phyloP scores from a whole-genome alignment of 2,888 invertebrate genomes.

The Callimorpha dominula region DNA sequence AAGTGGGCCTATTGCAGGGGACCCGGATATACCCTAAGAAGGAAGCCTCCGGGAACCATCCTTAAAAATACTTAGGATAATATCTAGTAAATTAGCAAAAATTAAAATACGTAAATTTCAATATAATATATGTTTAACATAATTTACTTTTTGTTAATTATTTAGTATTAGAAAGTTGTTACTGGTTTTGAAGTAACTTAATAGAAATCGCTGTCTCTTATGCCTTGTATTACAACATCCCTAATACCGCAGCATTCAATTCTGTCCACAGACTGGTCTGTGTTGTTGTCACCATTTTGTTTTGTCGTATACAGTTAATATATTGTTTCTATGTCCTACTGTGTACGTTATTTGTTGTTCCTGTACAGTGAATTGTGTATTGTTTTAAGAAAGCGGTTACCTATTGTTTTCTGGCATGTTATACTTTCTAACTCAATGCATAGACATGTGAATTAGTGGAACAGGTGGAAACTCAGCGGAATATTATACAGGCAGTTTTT shows the following conservation, averaged over 20 bases:
- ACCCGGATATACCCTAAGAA: too few species aligned
- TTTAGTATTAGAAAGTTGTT: too few species aligned
- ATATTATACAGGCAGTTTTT: too few species aligned
- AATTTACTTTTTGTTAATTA: too few species aligned
- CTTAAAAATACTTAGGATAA: too few species aligned
- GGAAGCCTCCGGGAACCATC: too few species aligned
- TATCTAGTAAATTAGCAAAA: too few species aligned
- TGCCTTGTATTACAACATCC: slow-evolving; percentile 2
- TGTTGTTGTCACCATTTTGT: slow-evolving; percentile 14
- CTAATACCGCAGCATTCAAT: slow-evolving; percentile 15
- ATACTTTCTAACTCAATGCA: not conserved
- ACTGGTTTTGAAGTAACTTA: too few species aligned
- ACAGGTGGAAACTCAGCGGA: too few species aligned
- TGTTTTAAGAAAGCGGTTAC: not conserved
- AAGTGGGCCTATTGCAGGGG: too few species aligned
- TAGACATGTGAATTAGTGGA: not conserved
- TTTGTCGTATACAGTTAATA: slow-evolving; percentile 8
- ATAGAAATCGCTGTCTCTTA: slow-evolving; percentile 8
- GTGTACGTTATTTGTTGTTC: slow-evolving; percentile 7
- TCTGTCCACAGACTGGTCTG: slow-evolving; percentile 15
- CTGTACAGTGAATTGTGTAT: not conserved
- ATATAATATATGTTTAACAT: too few species aligned
- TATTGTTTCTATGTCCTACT: slow-evolving; percentile 11
- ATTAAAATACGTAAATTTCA: too few species aligned
- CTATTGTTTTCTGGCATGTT: not conserved